Percentiles rank a stretch among this genome's conserved stretches.
Conservation (phyloP, 2,797 vertebrate genomes). For the Synanceia verrucosa region DNA sequence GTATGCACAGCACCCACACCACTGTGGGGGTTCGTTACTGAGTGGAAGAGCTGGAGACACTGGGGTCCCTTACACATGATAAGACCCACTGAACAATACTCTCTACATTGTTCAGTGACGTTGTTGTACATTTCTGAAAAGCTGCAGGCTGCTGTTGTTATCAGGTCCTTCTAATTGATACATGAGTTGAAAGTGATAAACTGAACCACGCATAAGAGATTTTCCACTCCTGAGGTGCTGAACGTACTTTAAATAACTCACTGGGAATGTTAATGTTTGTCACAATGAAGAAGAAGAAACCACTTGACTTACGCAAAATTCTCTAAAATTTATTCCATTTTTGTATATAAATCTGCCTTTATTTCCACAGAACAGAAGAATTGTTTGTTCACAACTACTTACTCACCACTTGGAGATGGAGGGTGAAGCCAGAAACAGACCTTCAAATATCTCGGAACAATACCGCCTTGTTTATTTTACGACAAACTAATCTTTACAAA, state of each 20-base stretch:
- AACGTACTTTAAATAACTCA: slow-evolving; percentile 68
- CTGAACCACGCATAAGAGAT: slow-evolving; percentile 54
- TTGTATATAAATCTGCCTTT: slow-evolving; percentile 77
- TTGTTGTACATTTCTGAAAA: slow-evolving; percentile 4
- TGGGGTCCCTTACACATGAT: slow-evolving; percentile 28
- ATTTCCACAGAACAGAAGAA: slow-evolving; percentile 71
- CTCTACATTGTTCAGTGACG: slow-evolving; percentile 15
- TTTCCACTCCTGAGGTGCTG: slow-evolving; percentile 57
- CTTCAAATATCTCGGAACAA: slow-evolving; percentile 67
- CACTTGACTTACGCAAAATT: slow-evolving; percentile 48
- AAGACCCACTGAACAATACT: slow-evolving; percentile 36
- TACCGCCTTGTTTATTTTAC: slow-evolving; percentile 66
- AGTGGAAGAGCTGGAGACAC: slow-evolving; percentile 21
- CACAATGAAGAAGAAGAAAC: slow-evolving; percentile 51
- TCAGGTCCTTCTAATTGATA: slow-evolving; percentile 57
- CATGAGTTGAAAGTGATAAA: slow-evolving; percentile 55
- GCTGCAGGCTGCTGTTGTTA: slow-evolving; percentile 26
- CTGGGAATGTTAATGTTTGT: slow-evolving; percentile 65
- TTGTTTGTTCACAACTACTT: slow-evolving; percentile 59
- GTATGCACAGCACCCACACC: slow-evolving; percentile 61
- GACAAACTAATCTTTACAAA: slow-evolving; percentile 75
- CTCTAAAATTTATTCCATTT: slow-evolving; percentile 75
- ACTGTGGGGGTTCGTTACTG: slow-evolving; percentile 21
- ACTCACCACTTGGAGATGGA: slow-evolving; percentile 66
- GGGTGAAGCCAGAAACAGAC: slow-evolving; percentile 58